Conservation (phyloP, 2,113 vertebrate genomes). For the Caranx melampygus region DNA sequence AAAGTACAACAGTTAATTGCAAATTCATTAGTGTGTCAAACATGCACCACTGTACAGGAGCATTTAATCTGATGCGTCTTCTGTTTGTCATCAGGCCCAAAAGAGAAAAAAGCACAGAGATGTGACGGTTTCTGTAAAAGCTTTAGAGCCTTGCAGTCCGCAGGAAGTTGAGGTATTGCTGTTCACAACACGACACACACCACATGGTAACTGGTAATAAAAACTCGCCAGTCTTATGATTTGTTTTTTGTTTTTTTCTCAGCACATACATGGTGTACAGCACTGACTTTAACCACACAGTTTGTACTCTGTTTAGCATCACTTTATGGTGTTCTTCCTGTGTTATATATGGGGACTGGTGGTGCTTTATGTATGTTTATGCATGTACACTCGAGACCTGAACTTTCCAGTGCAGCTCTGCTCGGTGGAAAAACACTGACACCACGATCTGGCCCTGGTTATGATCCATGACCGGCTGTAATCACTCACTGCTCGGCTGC, state of each 20-base stretch:
- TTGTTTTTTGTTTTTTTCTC: too few relatives aligned
- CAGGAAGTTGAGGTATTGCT: neutral
- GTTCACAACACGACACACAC: neutral
- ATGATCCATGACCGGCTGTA: constrained; percentile 27
- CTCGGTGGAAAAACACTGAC: constrained; percentile 48
- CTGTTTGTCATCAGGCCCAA: neutral
- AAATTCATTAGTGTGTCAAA: neutral
- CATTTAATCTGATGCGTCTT: neutral
- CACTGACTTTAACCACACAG: neutral
- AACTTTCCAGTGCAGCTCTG: constrained; percentile 38
- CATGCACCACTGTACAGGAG: neutral
- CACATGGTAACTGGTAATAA: neutral
- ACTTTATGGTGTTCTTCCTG: constrained; percentile 16
- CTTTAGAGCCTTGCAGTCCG: neutral
- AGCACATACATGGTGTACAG: neutral
- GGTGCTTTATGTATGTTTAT: constrained; percentile 13
- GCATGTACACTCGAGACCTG: constrained; percentile 32
- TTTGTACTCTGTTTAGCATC: constrained; percentile 8
- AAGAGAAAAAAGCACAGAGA: neutral
- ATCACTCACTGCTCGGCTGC: neutral
- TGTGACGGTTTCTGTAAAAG: neutral
- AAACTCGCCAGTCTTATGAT: too few relatives aligned
- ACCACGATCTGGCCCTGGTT: constrained; percentile 5
- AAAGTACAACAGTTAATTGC: neutral
- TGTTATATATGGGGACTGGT: neutral